A percentile compares a stretch with the other conserved stretches of the same genome.
These are phyloP conservation scores for Streblospio benedicti DNA, from an alignment of 1,140 invertebrate genomes.

Conservation along the genomic window DNA sequence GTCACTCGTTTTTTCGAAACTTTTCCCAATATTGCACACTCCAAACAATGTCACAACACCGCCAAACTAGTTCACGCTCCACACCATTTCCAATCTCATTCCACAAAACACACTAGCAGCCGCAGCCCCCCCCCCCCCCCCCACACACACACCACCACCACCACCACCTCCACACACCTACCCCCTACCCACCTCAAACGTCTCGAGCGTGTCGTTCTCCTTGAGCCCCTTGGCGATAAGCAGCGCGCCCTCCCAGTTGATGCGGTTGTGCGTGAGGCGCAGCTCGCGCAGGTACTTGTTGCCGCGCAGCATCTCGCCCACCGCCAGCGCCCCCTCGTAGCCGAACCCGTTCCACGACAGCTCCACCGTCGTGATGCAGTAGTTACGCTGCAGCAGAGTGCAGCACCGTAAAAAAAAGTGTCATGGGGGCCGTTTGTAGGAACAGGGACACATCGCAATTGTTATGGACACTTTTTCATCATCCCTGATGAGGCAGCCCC, in stretches of 20 bases:
- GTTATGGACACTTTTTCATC: not conserved
- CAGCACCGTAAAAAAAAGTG: no score
- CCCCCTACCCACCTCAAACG: not conserved
- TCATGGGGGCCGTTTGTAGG: not conserved
- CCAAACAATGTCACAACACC: no score
- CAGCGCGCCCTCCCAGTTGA: constrained; percentile 21
- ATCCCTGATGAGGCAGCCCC: not conserved
- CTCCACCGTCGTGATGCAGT: constrained; percentile 14
- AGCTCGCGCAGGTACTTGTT: constrained; percentile 21
- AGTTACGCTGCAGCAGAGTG: constrained; percentile 20
- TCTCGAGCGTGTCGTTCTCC: constrained; percentile 19
- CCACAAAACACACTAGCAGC: no score
- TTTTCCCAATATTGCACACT: no score
- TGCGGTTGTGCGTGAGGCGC: constrained; percentile 18
- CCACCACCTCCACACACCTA: not conserved
- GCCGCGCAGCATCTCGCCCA: constrained; percentile 15
- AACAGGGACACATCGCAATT: not conserved
- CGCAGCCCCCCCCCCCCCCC: no score
- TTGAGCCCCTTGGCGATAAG: constrained; percentile 18
- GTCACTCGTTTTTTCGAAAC: no score
- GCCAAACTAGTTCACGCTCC: no score
- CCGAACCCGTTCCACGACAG: constrained; percentile 22
- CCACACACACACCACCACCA: not conserved
- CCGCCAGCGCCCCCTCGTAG: constrained; percentile 15
- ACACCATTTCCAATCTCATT: no score